Base-by-base conservation (phyloP, 2,888 invertebrate genomes). In the Isoperla grammatica region DNA sequence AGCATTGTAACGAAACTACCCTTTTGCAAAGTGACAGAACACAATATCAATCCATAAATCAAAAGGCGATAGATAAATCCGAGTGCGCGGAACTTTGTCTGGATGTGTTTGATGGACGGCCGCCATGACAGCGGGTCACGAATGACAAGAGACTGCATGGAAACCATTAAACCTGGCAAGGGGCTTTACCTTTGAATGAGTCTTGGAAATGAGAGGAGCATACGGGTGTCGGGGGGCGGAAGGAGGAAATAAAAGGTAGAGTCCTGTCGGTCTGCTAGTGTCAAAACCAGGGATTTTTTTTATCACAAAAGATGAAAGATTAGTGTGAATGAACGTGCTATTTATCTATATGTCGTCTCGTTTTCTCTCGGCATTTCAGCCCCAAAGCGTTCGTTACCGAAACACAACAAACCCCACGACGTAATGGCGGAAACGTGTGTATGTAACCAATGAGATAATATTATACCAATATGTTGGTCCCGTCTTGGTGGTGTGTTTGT, bases 271-370 rank as follows among this genome's bases (percentile, higher is more conserved):
- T 53, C 53, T 29, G 29, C 29, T 53, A 53, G 39, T 53, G 39
- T 37, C 53, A 53, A 39, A 54, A 17, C 43, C 37, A 35, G 54
- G 43, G 29, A 20, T 13, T 17, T 45, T 54, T 60, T 48, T 56
- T 60, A 29, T 59, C 35, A 53, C 60, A 56, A 56, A 72, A 73
- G 73, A 74, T 74, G 74, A 75, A 75, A 74, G 74, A 75, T 75
- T 74, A 74, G 74, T 69, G 69, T 35, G 72, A 73, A 72, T 72
- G 73, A 74, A 74, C 72, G 70, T 71, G 73, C 72, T 72, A 75
- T 75, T 75, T 75, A 74, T 73, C 73, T 74, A 70, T 71, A 69
- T 73, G 75, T 74, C 74, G 73, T 70, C 74, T 73, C 74, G 72
- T 73, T 74, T 22, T 57, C 13, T 40, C 19, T 53, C 17, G 53